Percentiles rank a stretch among this genome's conserved stretches.
Conservation (phyloP, 2,797 vertebrate genomes). For the Holocentrus rufus region DNA sequence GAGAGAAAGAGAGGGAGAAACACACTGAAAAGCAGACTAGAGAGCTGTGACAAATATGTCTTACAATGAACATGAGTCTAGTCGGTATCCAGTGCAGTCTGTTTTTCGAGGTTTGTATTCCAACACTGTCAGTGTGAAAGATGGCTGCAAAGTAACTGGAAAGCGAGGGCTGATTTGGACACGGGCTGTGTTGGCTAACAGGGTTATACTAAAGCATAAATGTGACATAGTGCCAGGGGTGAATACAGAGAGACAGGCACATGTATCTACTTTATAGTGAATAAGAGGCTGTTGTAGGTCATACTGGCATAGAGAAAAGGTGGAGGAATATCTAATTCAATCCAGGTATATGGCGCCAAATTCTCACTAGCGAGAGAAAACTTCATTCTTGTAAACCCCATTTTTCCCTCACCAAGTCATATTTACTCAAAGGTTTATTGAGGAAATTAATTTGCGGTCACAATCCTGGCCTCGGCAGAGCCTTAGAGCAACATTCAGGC, state of each 20-base stretch:
- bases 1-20: too few relatives aligned
- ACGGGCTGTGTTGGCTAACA: constrained; percentile 26
- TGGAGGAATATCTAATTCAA: constrained; percentile 4
- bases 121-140: constrained; percentile 53
- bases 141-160: constrained; percentile 34
- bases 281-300: constrained; percentile 42
- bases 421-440: constrained; percentile 26
- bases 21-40: too few relatives aligned
- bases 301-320: constrained; percentile 24
- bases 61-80: too few relatives aligned
- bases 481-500: neutral
- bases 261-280: constrained; percentile 31
- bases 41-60: neutral
- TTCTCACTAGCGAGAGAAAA: neutral
- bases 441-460: constrained; percentile 13
- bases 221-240: constrained; percentile 32
- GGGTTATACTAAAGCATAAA: constrained; percentile 42
- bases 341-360: neutral
- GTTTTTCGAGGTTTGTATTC: constrained; percentile 43
- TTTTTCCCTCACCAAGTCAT: neutral
- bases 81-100: too few relatives aligned
- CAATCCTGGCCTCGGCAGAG: neutral
- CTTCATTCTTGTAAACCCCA: neutral
- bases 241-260: constrained; percentile 22
- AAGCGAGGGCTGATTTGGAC: constrained; percentile 43